phyloP scores from a whole-genome alignment of 37 sponge, comb jelly and placozoan genomes.

The Bolinopsis microptera region DNA sequence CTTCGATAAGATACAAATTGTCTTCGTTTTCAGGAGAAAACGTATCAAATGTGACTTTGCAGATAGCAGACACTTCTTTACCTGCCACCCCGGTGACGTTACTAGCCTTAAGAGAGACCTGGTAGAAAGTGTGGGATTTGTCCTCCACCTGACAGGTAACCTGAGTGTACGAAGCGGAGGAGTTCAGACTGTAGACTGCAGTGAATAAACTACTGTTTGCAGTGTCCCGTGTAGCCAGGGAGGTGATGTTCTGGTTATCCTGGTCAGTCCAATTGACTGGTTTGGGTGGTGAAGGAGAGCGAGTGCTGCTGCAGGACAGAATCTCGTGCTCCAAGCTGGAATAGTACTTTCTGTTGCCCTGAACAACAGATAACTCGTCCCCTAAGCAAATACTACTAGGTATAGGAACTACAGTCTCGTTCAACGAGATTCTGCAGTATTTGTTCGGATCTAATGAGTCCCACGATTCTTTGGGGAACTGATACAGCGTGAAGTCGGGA shows the following conservation, averaged over 20 bases:
- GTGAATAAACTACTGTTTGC: background rate
- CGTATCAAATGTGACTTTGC: background rate
- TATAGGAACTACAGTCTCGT: background rate
- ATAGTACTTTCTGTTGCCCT: background rate
- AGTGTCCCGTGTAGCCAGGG: background rate
- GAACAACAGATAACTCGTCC: background rate
- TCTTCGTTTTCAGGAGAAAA: background rate
- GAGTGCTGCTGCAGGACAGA: background rate
- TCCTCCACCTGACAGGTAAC: background rate
- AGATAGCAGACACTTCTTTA: background rate
- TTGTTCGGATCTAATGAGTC: background rate
- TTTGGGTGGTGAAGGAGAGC: background rate
- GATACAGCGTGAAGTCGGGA: background rate
- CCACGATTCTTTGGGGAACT: background rate
- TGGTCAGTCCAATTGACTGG: background rate
- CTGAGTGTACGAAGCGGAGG: background rate
- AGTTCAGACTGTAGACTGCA: background rate
- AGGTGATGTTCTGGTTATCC: background rate
- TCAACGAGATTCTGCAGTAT: background rate
- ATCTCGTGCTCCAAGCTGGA: background rate
- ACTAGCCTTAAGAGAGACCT: background rate
- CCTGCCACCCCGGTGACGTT: background rate
- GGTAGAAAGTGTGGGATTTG: background rate
- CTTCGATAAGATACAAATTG: background rate
- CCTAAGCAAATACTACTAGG: conserved; percentile 9